These are phyloP conservation scores for Salmo trutta DNA, from an alignment of 2,797 vertebrate genomes.

Conservation along the genomic window DNA sequence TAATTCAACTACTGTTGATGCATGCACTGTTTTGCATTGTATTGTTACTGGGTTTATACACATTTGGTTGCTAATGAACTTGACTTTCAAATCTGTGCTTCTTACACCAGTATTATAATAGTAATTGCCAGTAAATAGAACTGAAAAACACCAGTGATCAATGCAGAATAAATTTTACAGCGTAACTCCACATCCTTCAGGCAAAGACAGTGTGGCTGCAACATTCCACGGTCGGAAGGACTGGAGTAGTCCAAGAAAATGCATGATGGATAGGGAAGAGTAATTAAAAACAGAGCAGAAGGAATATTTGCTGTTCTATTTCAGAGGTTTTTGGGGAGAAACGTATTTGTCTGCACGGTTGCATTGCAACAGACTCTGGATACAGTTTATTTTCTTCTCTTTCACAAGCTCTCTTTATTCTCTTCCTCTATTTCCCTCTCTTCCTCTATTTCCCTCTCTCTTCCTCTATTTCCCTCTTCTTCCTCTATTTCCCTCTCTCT, in stretches of 20 bases:
- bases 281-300: constrained; percentile 19
- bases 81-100: neutral
- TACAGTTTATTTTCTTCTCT: neutral
- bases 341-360: neutral
- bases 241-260: constrained; percentile 14
- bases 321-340: constrained; percentile 32
- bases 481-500: too few species aligned
- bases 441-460: too few species aligned
- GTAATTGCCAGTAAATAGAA: neutral
- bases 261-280: too few species aligned
- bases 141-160: constrained; percentile 41
- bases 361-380: neutral
- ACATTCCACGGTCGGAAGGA: constrained; percentile 14
- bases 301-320: constrained; percentile 38
- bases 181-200: constrained; percentile 43
- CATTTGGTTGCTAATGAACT: neutral
- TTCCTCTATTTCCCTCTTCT: too few species aligned
- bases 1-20: neutral
- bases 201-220: constrained; percentile 26
- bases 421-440: too few species aligned
- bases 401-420: constrained; percentile 10
- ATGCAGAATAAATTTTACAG: constrained; percentile 13
- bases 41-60: neutral
- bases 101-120: constrained; percentile 24
- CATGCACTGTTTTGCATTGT: neutral